phyloP scores from a whole-genome alignment of 2,797 vertebrate genomes.

The Pogoniulus pusillus region DNA sequence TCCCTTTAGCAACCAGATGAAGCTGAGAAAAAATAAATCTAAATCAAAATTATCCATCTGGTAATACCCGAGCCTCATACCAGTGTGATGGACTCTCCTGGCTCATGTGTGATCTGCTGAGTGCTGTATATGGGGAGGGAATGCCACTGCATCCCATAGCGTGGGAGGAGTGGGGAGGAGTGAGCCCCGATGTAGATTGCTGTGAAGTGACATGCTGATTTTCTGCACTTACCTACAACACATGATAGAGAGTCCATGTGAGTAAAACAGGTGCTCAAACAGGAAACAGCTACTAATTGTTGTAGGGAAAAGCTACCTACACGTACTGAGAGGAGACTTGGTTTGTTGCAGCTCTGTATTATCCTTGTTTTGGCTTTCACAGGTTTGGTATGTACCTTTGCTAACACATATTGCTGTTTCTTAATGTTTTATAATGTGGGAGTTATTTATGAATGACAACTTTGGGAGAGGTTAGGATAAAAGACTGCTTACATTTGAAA shows the following conservation, averaged over 20 bases:
- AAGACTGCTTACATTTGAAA: neutral
- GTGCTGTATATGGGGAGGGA: rapidly evolving
- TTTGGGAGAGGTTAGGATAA: neutral
- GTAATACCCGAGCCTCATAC: neutral
- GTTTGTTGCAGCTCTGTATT: neutral
- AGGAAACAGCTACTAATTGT: neutral
- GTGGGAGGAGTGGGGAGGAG: neutral
- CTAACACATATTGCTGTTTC: neutral
- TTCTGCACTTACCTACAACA: neutral
- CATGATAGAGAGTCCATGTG: rapidly evolving
- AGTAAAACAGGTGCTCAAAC: neutral
- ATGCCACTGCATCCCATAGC: rapidly evolving
- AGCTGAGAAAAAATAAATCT: neutral
- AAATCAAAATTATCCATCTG: slow-evolving; percentile 17
- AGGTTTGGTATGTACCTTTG: neutral
- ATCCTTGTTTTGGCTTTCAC: neutral
- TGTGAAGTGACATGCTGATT: neutral
- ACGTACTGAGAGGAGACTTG: neutral
- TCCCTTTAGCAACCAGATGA: slow-evolving; percentile 26
- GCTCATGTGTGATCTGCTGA: neutral
- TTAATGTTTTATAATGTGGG: neutral
- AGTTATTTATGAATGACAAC: neutral
- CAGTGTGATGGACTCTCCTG: neutral
- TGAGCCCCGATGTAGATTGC: neutral
- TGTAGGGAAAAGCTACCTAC: neutral